Base-by-base conservation (phyloP, 64 coral and sea anemone genomes). In the Exaiptasia diaphana region DNA sequence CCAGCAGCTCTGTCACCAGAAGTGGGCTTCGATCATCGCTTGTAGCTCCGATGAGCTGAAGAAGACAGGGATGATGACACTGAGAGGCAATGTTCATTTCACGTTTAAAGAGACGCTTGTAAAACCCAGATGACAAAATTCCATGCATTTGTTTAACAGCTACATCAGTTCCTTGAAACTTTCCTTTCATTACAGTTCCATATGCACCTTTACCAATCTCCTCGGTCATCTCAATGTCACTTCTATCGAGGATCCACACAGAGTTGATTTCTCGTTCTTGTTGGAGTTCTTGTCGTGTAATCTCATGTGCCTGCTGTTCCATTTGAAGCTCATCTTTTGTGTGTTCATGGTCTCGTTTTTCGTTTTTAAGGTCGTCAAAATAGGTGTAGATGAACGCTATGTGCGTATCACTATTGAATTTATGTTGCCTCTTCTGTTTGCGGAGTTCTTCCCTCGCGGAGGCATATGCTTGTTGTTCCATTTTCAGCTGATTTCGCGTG, bases 121-220 rank as follows among this genome's bases (percentile, higher is more conserved):
- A 83, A 38, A 75, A 37, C 30, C 39, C 46, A 30, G 79, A 90
- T 12, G 83, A 37, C 67, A 90, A 76, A 39, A 90, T 30, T 0
- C 83, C 68, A 32, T 90, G 79, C 39, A 90, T 77, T 45, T 90
- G 79, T 37, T 90, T 90, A 4, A 90, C 87, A 37, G 87, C 87
- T 21, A 90, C 87, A 38, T 73, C 63, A 38, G 79, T 83, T 20
- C 80, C 80, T 50, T 79, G 80, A 67, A 90, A 90, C 56, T 22
- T 68, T 5, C 24, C 87, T 38, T 83, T 43, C 5, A 20, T 2
- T 18, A 90, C 87, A 29, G 29, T 38, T 28, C 52, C 87, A 55
- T 58, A 90, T 14, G 74, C 78, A 41, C 87, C 87, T 33, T 41
- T 74, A 7, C 87, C 87, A 23, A 90, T 25, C 30, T 62, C 62